A percentile compares a stretch with the other conserved stretches of the same genome.
These are phyloP conservation scores for Strigops habroptila DNA, from an alignment of 2,113 vertebrate species.

Conservation along the genomic window DNA sequence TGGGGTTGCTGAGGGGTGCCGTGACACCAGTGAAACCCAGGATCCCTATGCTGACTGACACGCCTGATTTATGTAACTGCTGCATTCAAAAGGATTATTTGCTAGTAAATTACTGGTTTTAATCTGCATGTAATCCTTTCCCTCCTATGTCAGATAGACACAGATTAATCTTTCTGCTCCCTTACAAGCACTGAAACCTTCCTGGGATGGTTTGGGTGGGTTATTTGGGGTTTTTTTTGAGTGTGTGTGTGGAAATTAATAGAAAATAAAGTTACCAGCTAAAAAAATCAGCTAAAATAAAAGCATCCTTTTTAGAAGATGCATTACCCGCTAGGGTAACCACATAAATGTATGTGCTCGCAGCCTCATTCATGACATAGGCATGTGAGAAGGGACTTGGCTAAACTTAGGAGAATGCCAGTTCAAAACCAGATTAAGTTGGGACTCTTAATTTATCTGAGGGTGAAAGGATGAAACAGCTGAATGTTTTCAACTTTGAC, in stretches of 20 bases:
- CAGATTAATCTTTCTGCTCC: conserved; percentile 1
- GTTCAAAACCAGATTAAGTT: not conserved
- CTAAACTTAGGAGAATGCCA: not conserved
- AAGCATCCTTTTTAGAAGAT: not conserved
- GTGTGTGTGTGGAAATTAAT: not conserved
- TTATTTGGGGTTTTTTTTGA: not conserved
- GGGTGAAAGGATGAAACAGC: not conserved
- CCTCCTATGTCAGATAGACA: not conserved
- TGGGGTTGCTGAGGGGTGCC: accelerated
- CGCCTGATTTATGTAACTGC: not conserved
- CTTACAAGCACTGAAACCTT: not conserved
- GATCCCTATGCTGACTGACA: not conserved
- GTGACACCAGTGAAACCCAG: not conserved
- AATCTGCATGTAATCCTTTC: conserved; percentile 34
- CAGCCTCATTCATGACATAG: not conserved
- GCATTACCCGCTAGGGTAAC: not conserved
- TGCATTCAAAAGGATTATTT: not conserved
- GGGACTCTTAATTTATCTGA: not conserved
- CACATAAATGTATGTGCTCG: not conserved
- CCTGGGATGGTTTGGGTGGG: no score
- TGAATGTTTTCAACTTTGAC: not conserved
- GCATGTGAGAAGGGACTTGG: not conserved
- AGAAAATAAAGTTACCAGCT: not conserved
- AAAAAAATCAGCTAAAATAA: not conserved
- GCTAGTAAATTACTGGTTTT: conserved; percentile 19